These are phyloP conservation scores for Nemoura dubitans DNA, from an alignment of 2,888 invertebrate species.

Conservation along the genomic window DNA sequence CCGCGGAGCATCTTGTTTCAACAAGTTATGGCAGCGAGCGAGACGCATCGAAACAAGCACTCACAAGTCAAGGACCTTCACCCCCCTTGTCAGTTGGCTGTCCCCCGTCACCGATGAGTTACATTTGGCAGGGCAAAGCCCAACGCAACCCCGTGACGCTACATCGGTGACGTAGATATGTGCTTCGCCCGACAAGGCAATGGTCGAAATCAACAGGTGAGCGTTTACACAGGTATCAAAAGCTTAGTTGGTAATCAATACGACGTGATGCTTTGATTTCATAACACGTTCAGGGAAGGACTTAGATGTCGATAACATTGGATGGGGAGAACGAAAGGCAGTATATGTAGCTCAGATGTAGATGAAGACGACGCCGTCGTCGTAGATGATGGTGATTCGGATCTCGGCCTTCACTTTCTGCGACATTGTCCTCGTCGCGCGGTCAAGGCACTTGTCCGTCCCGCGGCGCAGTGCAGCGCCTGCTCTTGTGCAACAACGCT, in stretches of 20 bases:
- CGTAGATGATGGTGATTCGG: slow-evolving; percentile 72
- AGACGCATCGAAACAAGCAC: not conserved
- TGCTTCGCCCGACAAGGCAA: not conserved
- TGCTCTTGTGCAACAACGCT: not conserved
- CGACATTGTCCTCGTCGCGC: slow-evolving; percentile 64
- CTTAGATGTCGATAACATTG: not conserved
- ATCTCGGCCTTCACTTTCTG: slow-evolving; percentile 71
- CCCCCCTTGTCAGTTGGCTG: not conserved
- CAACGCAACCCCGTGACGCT: not conserved
- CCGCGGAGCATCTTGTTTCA: not conserved
- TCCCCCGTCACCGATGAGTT: not conserved
- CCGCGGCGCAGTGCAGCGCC: not conserved
- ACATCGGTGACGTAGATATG: not conserved
- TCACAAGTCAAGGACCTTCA: no score
- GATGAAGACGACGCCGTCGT: slow-evolving; percentile 72
- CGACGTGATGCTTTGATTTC: not conserved
- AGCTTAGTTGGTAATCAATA: not conserved
- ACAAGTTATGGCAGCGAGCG: not conserved
- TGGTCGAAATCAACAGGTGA: not conserved
- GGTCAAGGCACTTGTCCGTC: not conserved
- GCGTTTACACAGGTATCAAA: not conserved
- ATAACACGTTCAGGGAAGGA: not conserved
- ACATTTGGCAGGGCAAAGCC: not conserved
- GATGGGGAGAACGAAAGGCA: not conserved
- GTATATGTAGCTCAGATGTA: slow-evolving; percentile 71